Conservation (phyloP, 1,140 invertebrate genomes). For the Trachymyrmex septentrionalis region DNA sequence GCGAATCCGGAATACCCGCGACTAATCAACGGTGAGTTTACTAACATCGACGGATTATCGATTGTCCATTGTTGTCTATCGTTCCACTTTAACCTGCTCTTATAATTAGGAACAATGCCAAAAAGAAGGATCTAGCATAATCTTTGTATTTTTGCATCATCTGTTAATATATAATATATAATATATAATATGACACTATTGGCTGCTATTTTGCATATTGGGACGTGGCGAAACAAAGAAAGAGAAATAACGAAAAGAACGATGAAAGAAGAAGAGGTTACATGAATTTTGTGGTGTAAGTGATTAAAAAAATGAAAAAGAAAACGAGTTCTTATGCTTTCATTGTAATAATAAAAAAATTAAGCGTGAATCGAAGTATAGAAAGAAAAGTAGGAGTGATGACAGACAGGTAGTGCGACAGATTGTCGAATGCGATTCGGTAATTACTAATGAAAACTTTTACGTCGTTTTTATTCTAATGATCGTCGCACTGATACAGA, state of each 20-base stretch:
- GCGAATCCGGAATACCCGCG: background rate
- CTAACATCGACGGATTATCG: background rate
- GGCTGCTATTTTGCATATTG: background rate
- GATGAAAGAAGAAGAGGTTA: background rate
- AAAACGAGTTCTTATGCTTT: background rate
- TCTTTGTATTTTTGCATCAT: background rate
- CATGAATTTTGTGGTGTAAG: background rate
- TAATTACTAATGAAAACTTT: background rate
- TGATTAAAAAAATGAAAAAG: background rate
- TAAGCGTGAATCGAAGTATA: background rate
- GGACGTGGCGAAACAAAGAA: background rate
- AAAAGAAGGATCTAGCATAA: background rate
- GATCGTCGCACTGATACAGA: background rate
- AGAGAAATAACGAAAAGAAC: background rate
- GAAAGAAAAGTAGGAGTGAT: background rate
- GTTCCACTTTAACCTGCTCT: background rate
- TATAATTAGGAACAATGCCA: background rate
- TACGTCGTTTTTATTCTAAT: background rate
- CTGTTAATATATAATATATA: no score
- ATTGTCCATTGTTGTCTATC: background rate
- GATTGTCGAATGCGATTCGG: background rate
- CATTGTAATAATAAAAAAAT: background rate
- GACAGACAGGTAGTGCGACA: no score
- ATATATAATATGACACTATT: no score
- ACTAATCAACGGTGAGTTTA: slow-evolving; percentile 34